These are phyloP conservation scores for Sitophilus oryzae DNA, from an alignment of 1,140 invertebrate genomes.

Conservation along the genomic window DNA sequence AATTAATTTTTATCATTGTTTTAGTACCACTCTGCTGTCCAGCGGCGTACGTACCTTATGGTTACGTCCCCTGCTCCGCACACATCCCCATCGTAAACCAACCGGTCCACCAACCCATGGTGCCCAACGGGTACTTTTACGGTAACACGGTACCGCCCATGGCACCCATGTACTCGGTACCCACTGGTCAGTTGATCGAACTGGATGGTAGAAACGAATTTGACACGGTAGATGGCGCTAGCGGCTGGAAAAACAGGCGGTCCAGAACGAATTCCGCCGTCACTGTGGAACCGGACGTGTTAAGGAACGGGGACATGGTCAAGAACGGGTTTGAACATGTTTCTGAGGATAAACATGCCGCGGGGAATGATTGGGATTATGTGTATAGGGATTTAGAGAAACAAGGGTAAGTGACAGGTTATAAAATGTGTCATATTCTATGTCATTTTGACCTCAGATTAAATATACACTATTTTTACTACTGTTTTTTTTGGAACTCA, in stretches of 20 bases:
- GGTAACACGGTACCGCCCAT: neutral
- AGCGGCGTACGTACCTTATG: conserved; percentile 19
- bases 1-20: no score
- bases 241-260: conserved; percentile 14
- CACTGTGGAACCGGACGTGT: conserved; percentile 11
- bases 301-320: conserved; percentile 11
- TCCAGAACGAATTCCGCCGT: conserved; percentile 4
- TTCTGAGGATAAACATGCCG: conserved; percentile 30
- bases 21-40: conserved; percentile 20
- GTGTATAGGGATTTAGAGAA: conserved; percentile 70
- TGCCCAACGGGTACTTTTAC: conserved; percentile 29
- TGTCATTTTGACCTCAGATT: no score
- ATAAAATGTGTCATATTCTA: no score
- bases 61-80: conserved; percentile 37
- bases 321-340: conserved; percentile 22
- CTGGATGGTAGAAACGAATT: conserved; percentile 52
- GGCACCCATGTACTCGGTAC: conserved; percentile 30
- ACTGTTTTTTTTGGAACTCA: no score
- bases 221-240: conserved; percentile 26
- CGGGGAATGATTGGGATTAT: conserved; percentile 62
- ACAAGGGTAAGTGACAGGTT: conserved; percentile 52
- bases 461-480: no score
- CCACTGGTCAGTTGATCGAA: conserved; percentile 64
- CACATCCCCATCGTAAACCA: conserved; percentile 15
- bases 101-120: neutral